Percentiles rank a stretch among this genome's conserved stretches.
phyloP scores from a whole-genome alignment of 2,888 invertebrate species.

The Eudasyphora cyanicolor region DNA sequence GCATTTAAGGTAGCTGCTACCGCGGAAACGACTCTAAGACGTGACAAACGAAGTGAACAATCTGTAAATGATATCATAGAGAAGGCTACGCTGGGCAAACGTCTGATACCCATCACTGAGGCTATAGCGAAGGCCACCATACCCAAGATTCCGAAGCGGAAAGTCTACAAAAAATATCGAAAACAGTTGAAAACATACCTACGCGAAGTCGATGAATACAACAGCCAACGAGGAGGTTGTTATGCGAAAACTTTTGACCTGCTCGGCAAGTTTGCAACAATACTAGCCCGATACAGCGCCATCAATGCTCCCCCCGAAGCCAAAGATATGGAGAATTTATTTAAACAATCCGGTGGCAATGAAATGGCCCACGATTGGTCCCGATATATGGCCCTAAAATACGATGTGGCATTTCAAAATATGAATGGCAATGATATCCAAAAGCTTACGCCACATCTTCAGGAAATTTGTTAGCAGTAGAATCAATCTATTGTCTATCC shows the following conservation, averaged over 20 bases:
- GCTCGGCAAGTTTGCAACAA: background rate
- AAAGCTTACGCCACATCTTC: background rate
- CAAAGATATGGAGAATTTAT: background rate
- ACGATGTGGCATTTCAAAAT: background rate
- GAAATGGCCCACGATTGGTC: background rate
- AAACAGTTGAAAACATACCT: background rate
- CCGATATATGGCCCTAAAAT: background rate
- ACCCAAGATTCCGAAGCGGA: background rate
- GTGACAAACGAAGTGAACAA: background rate
- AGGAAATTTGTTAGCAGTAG: background rate
- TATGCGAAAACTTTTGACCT: constrained; percentile 6
- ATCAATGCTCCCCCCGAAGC: background rate
- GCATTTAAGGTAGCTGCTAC: background rate
- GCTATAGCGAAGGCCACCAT: background rate
- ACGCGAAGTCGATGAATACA: background rate
- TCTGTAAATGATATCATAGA: background rate
- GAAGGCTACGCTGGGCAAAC: background rate
- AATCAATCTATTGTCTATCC: too few relatives aligned
- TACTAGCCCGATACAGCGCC: background rate
- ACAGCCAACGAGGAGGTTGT: background rate
- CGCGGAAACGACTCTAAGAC: too few relatives aligned
- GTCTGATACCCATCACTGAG: background rate
- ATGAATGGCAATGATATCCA: background rate
- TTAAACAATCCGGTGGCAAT: background rate
- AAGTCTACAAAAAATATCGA: background rate